Percentiles rank a stretch among this genome's conserved stretches.
Conservation (phyloP, 2,888 invertebrate species). For the Helobdella robusta region DNA sequence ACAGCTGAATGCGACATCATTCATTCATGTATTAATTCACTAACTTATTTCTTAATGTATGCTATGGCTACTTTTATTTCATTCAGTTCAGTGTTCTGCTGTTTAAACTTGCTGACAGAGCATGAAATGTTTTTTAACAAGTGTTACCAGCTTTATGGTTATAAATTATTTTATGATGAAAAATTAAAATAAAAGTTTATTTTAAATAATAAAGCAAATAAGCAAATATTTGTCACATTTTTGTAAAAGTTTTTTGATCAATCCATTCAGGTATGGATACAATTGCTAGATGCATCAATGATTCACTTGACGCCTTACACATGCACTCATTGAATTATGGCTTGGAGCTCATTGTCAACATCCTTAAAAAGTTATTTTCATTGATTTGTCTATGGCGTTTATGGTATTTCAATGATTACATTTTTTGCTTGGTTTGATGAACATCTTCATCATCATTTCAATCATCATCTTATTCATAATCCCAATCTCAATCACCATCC, state of each 20-base stretch:
- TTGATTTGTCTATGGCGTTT: background rate
- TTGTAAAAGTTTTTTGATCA: background rate
- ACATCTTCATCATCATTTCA: too few relatives aligned
- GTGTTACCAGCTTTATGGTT: slow-evolving; percentile 4
- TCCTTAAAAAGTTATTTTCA: background rate
- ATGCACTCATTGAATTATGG: background rate
- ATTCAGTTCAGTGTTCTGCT: slow-evolving; percentile 9
- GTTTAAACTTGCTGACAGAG: background rate
- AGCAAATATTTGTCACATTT: background rate
- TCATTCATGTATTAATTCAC: too few relatives aligned
- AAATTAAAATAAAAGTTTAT: too few relatives aligned
- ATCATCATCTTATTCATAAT: too few relatives aligned
- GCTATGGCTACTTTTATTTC: too few relatives aligned
- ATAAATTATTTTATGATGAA: too few relatives aligned
- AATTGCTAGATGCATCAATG: background rate
- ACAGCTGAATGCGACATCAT: too few relatives aligned
- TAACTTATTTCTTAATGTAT: too few relatives aligned
- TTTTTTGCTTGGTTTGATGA: too few relatives aligned
- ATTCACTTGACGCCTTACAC: background rate
- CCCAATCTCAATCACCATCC: too few relatives aligned
- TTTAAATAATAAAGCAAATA: background rate
- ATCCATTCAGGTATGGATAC: slow-evolving; percentile 7
- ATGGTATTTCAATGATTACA: too few relatives aligned
- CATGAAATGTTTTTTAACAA: background rate
- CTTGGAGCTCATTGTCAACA: background rate